A percentile compares a stretch with the other conserved stretches of the same genome.
These are phyloP conservation scores for Halictus rubicundus DNA, from an alignment of 1,140 invertebrate species.

Conservation along the genomic window DNA sequence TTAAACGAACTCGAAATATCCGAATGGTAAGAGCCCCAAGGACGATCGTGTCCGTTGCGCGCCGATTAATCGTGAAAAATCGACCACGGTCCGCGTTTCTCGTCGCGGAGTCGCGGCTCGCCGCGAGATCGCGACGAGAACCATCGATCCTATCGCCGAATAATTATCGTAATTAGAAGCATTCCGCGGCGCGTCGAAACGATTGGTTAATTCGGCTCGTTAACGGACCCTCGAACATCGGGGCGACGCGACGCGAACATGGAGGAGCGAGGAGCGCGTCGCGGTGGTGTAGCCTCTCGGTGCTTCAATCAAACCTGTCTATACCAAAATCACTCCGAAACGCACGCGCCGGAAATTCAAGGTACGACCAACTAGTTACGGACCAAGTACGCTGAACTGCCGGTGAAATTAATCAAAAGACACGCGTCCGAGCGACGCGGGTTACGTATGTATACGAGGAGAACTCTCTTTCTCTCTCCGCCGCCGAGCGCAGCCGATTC, in stretches of 20 bases:
- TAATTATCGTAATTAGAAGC: conserved; percentile 23
- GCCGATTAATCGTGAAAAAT: no score
- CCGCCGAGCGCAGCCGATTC: neutral
- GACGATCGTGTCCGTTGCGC: neutral
- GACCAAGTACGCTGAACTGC: conserved; percentile 66
- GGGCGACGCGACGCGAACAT: neutral
- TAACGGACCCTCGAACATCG: no score
- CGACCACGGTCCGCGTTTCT: neutral
- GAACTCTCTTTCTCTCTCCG: neutral
- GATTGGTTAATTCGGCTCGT: conserved; percentile 1
- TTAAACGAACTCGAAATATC: no score
- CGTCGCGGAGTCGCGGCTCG: neutral
- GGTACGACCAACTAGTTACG: conserved; percentile 65
- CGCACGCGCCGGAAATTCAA: conserved; percentile 56
- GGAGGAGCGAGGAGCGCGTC: neutral
- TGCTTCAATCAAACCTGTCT: conserved; percentile 57
- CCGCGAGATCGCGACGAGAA: neutral
- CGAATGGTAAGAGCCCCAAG: no score
- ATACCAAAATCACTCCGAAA: conserved; percentile 54
- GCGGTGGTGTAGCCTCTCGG: conserved; percentile 34
- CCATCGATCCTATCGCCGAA: neutral
- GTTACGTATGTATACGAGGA: conserved; percentile 40
- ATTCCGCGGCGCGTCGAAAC: conserved; percentile 4
- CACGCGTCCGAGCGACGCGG: conserved; percentile 22
- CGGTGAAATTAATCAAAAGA: conserved; percentile 63